Evolutionary conservation across 2,888 invertebrate species (phyloP), one percentile per base, ranked within the genome.

Genomic region (Cybosia mesomella): DNA sequence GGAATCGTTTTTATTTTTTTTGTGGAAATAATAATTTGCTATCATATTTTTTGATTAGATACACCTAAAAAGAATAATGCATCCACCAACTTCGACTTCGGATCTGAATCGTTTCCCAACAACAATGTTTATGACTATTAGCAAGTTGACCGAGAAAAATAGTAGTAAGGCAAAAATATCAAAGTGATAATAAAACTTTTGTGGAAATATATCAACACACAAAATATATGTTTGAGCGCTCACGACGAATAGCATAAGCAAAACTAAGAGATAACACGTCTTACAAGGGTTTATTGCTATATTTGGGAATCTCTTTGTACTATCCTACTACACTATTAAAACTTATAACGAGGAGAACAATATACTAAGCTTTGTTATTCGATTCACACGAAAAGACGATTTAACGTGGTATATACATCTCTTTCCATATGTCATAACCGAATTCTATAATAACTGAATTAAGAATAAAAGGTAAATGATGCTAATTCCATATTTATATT

Each of bases 341-440:
- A 92, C 90, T 93, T 92, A 91, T 93, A 93, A 92, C 91, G 88
- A 92, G 90, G 82, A 73, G 76, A 81, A 83, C 82, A 77, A 85
- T 81, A 79, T 76, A 81, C 83, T 80, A 80, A 73, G 58, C 43
- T 70, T 69, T 77, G 67, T 70, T 65, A 72, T 63, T 67, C 70
- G 68, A 70, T 68, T 73, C 66, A 75, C 70, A 77, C 66, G 67
- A 68, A 72, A 59, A 28, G 64, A 64, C 64, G 34, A 2, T 64
- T 64, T 55, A 32, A 18, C 39, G 55, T 53, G 22, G 36, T 53
- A 55, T 64, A n/a, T 55, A n/a, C 61, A 65, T 39, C 66, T 18
- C 54, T 54, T 70, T 76, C 15, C 28, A 32, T 32, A 58, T 55
- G 1, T 11, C 10, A 34, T n/a, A 32, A 58, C 32, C 9, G 11